phyloP scores from a whole-genome alignment of 2,888 invertebrate genomes.

The Pollenia angustigena region DNA sequence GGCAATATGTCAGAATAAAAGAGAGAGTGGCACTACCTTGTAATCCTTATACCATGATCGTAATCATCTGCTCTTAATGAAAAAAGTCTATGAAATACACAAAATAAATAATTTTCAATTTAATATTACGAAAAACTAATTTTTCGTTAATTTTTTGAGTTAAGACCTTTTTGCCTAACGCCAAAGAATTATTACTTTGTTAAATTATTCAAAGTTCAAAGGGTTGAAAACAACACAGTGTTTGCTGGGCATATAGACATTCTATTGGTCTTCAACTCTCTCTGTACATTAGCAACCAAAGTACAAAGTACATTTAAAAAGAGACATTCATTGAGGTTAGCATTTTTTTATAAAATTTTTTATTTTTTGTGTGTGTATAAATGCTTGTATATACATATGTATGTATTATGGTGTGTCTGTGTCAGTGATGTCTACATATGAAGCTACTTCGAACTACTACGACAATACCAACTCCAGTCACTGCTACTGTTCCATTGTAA shows the following conservation, averaged over 20 bases:
- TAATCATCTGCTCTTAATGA: too few species aligned
- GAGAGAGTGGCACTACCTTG: too few species aligned
- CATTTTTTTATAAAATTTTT: slow-evolving; percentile 25
- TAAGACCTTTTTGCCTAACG: too few species aligned
- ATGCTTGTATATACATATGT: slow-evolving; percentile 7
- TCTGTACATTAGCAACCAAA: slow-evolving; percentile 60
- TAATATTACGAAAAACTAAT: too few species aligned
- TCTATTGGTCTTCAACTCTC: slow-evolving; percentile 12
- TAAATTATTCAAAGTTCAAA: too few species aligned
- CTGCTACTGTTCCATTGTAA: slow-evolving; percentile 13
- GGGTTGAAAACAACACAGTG: too few species aligned
- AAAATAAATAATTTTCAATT: too few species aligned
- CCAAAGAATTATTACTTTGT: too few species aligned
- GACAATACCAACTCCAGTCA: not conserved
- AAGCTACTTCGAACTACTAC: slow-evolving; percentile 33
- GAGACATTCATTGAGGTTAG: slow-evolving; percentile 60
- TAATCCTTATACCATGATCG: too few species aligned
- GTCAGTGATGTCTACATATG: slow-evolving; percentile 43
- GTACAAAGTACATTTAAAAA: slow-evolving; percentile 57
- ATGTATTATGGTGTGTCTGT: slow-evolving; percentile 4
- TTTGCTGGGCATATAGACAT: not conserved
- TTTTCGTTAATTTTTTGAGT: too few species aligned
- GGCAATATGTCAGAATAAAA: too few species aligned
- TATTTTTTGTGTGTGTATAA: not conserved
- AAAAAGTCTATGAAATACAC: too few species aligned